phyloP scores from a whole-genome alignment of 2,113 vertebrate species.

The Platichthys stellatus region DNA sequence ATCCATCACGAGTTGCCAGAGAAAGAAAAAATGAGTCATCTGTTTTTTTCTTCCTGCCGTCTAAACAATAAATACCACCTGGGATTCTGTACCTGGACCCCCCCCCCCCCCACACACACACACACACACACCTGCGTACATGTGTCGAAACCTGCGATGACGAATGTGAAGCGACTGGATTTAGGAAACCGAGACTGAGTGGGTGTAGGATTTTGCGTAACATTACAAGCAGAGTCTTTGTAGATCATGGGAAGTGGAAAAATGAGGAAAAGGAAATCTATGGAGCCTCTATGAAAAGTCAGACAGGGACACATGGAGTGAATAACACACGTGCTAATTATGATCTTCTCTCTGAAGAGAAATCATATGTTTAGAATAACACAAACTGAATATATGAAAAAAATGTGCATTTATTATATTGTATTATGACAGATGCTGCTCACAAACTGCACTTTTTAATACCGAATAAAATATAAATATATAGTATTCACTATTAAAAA shows the following conservation, averaged over 20 bases:
- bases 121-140: not conserved
- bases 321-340: not conserved
- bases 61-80: constrained; percentile 20
- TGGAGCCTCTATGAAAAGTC: not conserved
- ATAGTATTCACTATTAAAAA: too few relatives aligned
- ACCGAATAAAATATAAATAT: not conserved
- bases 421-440: not conserved
- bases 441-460: not conserved
- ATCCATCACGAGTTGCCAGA: not conserved
- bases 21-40: constrained; percentile 40
- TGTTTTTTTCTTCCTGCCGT: not conserved
- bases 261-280: not conserved
- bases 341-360: not conserved
- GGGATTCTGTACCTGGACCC: constrained; percentile 14
- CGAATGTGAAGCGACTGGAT: not conserved
- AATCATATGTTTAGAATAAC: not conserved
- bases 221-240: not conserved
- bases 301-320: constrained; percentile 1
- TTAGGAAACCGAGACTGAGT: constrained; percentile 21
- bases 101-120: not conserved
- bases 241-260: constrained; percentile 20
- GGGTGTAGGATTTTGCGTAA: constrained; percentile 31
- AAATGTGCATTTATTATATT: not conserved
- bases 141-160: constrained; percentile 64
- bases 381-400: not conserved